A percentile compares a stretch with the other conserved stretches of the same genome.
Evolutionary conservation across 2,888 invertebrate species (phyloP).

Genomic region (Volucella bombylans): DNA sequence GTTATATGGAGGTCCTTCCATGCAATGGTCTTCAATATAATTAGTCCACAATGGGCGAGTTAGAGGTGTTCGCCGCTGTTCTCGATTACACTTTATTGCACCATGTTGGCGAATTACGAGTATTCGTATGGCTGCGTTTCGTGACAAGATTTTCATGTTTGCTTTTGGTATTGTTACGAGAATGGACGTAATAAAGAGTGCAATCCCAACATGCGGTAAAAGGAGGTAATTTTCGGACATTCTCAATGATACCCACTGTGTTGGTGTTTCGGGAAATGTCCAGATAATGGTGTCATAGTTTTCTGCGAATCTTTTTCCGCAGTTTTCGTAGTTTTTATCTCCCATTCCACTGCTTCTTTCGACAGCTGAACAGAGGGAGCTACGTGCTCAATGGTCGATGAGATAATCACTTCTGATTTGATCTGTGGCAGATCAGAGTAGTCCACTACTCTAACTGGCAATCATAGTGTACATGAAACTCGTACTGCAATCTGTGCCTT

Average conservation of each 20-base stretch:
- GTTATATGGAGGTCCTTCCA: conserved; percentile 44
- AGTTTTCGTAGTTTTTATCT: too few relatives aligned
- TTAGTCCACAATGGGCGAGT: conserved; percentile 61
- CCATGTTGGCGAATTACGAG: conserved; percentile 62
- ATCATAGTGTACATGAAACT: too few relatives aligned
- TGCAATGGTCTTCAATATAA: conserved; percentile 55
- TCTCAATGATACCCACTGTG: conserved; percentile 27
- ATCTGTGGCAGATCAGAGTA: too few relatives aligned
- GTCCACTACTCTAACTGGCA: too few relatives aligned
- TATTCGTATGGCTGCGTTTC: neutral
- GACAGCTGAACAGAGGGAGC: too few relatives aligned
- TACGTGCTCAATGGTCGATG: too few relatives aligned
- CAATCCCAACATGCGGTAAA: conserved; percentile 64
- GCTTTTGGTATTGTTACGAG: conserved; percentile 57
- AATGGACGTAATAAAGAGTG: conserved; percentile 70
- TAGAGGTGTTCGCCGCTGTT: conserved; percentile 3
- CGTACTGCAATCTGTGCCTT: too few relatives aligned
- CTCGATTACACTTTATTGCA: conserved; percentile 51
- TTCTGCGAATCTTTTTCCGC: too few relatives aligned
- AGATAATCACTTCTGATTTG: too few relatives aligned
- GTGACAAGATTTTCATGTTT: conserved; percentile 56
- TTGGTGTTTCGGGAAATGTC: neutral
- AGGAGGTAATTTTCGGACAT: conserved; percentile 48
- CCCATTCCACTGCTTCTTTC: too few relatives aligned
- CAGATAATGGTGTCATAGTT: neutral